Base-by-base conservation (phyloP, 2,888 invertebrate species). In the Operophtera brumata region DNA sequence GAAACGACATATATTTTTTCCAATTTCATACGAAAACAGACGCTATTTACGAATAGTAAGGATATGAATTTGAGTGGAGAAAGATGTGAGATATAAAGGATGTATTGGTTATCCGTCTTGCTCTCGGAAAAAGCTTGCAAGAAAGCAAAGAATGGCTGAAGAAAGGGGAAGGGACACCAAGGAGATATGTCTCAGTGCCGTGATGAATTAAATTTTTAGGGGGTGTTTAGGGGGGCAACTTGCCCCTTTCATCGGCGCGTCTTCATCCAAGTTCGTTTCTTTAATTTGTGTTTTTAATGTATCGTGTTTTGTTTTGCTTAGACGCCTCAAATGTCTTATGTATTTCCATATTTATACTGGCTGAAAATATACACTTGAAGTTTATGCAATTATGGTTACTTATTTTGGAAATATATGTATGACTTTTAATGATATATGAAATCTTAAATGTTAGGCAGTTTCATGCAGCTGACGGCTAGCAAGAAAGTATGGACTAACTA, bases 191-290 rank as follows among this genome's bases (percentile, higher is more conserved):
- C 88, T 86, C 85, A 80, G 81, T 74, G 81, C 76, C 76, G 86
- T 90, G 90, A 89, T 89, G 90, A 90, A 90, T 90, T 90, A 89
- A 90, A 90, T 90, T 90, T 89, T 89, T 88, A 87, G 87, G 80
- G 89, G 88, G 88, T 79, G 81, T 77, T 70, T 69, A 69, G 82
- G 82, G 77, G 77, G 80, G 74, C 59, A 61, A 68, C 71, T 78
- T 80, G 82, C 82, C 84, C 82, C 84, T 83, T 83, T 81, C 82
- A 79, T 82, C 77, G 81, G 77, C 82, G 85, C 81, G 82, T 82
- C 86, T 84, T 83, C 82, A 81, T 85, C 82, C 78, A 73, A 79
- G 76, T 77, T 76, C 80, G 80, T 80, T 82, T 77, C 81, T 82
- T 80, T 87, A 87, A 87, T 88, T 87, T 82, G 79, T 80, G 80